Base-by-base conservation (phyloP, 2,113 vertebrate genomes). In the Passer domesticus region DNA sequence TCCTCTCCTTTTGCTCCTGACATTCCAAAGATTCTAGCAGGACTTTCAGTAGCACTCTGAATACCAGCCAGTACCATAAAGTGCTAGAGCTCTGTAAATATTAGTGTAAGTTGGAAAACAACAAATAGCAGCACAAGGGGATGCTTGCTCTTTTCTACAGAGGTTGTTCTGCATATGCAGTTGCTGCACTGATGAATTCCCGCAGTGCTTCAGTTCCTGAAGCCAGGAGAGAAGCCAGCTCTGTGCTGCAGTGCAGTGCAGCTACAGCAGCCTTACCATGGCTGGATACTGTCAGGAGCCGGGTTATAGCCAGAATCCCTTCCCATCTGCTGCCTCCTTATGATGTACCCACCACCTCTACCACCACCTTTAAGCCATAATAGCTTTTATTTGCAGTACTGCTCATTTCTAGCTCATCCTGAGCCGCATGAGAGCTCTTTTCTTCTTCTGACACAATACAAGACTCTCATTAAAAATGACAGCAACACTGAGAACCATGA, bases 191-290 rank as follows among this genome's bases (percentile, higher is more conserved):
- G 0, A 27, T 0, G 12, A 77, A 78, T 17, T 70, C 79, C 82
- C 6, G 50, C 92, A 88, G 58, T 76, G 82, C 85, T 83, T 33
- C 68, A 43, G 82, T 69, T 67, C 88, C 85, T 4, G 9, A 60
- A 87, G 74, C 62, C 82, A 87, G 90, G 59, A 94, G 37, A 7
- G 37, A 46, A 90, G 84, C 85, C 95, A 87, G 92, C 78, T 79
- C 13, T 15, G 59, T 85, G 85, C 88, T 96, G 96, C 95, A 95
- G 75, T 93, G 86, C 94, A 94, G 92, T 53, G 74, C 78, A 85
- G 22, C 75, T 53, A 7, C 0, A 88, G 63, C 88, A 94, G 82
- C 82, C 67, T 66, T 83, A 58, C 92, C 53, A 8, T 53, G 46
- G 17, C 55, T 73, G 66, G 70, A 35, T 43, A 15, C 43, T 50